Percentiles rank a stretch among this genome's conserved stretches.
phyloP scores from a whole-genome alignment of 2,888 invertebrate genomes.

The Lithophane semibrunnea region DNA sequence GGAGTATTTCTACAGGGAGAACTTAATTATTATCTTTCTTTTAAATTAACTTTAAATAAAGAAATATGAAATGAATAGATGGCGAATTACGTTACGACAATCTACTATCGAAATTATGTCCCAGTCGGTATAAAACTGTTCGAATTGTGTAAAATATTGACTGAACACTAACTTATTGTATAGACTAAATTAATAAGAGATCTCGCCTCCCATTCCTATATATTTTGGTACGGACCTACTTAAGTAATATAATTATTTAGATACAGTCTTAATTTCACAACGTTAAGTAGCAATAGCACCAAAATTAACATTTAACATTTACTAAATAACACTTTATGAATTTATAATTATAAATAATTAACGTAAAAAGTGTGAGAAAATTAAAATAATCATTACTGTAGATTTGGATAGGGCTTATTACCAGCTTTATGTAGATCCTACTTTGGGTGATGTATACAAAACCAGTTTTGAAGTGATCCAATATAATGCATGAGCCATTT shows the following conservation, averaged over 20 bases:
- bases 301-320: conserved; percentile 27
- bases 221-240: conserved; percentile 68
- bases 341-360: conserved; percentile 4
- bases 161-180: conserved; percentile 36
- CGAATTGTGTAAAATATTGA: neutral
- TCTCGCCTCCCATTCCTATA: conserved; percentile 61
- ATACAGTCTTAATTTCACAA: conserved; percentile 83
- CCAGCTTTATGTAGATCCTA: neutral
- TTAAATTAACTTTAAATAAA: conserved; percentile 6
- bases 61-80: neutral
- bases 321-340: conserved; percentile 33
- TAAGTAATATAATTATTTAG: conserved; percentile 54
- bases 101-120: neutral
- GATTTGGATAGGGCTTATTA: conserved; percentile 8
- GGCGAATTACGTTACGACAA: neutral
- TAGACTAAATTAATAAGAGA: conserved; percentile 63
- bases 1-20: conserved; percentile 56
- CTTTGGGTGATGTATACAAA: neutral
- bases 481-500: neutral
- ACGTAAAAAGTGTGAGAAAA: neutral
- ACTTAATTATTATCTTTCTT: neutral
- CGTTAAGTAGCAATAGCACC: conserved; percentile 73
- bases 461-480: neutral
- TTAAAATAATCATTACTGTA: neutral
- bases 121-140: neutral